Evolutionary conservation across 53 echinoderm and acorn worm genomes (phyloP).

Genomic region (Actinopyga echinites): DNA sequence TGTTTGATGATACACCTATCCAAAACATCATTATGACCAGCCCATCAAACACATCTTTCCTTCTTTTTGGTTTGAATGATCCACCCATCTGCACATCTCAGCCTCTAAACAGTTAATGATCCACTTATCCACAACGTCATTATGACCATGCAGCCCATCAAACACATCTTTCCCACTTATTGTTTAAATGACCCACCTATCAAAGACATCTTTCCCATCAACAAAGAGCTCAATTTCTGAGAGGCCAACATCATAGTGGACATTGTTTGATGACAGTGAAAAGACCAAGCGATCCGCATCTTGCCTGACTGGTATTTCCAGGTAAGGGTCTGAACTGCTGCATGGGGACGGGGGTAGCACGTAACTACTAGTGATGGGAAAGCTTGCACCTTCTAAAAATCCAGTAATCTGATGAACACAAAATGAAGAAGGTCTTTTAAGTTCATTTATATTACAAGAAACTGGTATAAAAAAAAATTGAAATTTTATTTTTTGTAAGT

Average conservation of each 20-base stretch:
- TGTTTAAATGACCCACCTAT: constrained; percentile 55
- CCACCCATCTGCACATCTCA: too few species aligned
- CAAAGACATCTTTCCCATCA: constrained; percentile 51
- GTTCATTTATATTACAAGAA: neutral
- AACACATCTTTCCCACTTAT: neutral
- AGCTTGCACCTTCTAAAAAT: neutral
- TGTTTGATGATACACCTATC: too few species aligned
- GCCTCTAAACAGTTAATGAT: too few species aligned
- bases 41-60: too few species aligned
- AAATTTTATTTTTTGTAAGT: too few species aligned
- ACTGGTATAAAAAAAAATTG: too few species aligned
- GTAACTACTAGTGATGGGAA: constrained; percentile 57
- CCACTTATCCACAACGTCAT: too few species aligned
- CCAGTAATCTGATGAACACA: constrained; percentile 2
- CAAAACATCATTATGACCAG: too few species aligned
- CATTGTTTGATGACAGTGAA: constrained; percentile 9
- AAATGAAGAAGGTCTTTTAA: neutral
- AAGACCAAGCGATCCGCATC: constrained; percentile 58
- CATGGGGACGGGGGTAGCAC: constrained; percentile 72
- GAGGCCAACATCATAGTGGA: constrained; percentile 42
- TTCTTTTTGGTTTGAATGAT: too few species aligned
- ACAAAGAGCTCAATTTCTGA: constrained; percentile 87
- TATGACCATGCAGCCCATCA: neutral
- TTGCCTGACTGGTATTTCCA: constrained; percentile 67
- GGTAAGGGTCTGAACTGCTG: constrained; percentile 49